phyloP scores from a whole-genome alignment of 2,113 vertebrate genomes.

The Oncorhynchus clarkii region DNA sequence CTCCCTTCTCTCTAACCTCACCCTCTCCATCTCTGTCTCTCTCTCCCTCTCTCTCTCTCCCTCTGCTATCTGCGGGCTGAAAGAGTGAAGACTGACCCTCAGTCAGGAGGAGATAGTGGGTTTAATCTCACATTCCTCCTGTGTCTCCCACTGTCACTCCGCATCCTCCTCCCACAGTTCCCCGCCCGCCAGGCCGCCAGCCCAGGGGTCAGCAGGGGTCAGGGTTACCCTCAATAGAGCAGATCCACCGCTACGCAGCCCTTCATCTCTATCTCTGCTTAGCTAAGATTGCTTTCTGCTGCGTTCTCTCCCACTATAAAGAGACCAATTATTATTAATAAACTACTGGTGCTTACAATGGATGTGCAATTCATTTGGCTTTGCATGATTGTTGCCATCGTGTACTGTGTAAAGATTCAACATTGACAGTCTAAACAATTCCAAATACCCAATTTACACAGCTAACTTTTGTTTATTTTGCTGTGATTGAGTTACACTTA shows the following conservation, averaged over 20 bases:
- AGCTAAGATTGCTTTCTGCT: background rate
- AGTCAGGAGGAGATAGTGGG: constrained; percentile 65
- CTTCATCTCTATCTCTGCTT: background rate
- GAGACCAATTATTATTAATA: no score
- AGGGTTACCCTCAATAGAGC: constrained; percentile 26
- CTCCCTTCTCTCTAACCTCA: background rate
- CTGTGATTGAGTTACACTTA: no score
- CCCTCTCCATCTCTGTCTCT: background rate
- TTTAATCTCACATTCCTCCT: constrained; percentile 68
- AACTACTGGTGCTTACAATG: no score
- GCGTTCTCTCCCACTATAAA: background rate
- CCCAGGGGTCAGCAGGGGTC: constrained; percentile 30
- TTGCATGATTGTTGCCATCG: no score
- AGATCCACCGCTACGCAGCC: background rate
- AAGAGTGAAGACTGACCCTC: constrained; percentile 62
- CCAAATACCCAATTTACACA: no score
- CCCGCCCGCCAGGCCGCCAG: background rate
- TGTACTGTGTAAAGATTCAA: no score
- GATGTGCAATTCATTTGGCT: no score
- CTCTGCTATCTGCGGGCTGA: constrained; percentile 47
- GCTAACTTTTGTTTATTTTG: no score
- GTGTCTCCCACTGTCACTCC: constrained; percentile 56
- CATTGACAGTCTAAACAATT: no score
- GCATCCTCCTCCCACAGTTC: constrained; percentile 31
- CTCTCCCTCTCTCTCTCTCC: background rate